A percentile compares a stretch with the other conserved stretches of the same genome.
phyloP scores from a whole-genome alignment of 2,888 invertebrate species.

The Tipula unca region DNA sequence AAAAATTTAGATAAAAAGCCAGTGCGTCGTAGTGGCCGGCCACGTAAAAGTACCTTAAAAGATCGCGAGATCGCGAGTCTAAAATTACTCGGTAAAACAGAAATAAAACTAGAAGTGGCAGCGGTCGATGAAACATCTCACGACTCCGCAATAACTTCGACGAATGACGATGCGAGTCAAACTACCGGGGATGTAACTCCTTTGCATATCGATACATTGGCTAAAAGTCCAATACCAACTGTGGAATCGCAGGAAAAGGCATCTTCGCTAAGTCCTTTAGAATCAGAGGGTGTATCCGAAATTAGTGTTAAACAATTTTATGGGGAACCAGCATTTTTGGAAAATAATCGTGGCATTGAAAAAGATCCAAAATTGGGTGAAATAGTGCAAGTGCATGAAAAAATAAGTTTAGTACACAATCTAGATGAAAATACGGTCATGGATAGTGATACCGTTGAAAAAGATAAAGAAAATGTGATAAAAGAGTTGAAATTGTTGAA shows the following conservation, averaged over 20 bases:
- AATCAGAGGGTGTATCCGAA: constrained; percentile 39
- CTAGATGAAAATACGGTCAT: not conserved
- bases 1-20: constrained; percentile 40
- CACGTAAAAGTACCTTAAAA: constrained; percentile 42
- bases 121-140: not conserved
- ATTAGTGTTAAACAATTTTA: constrained; percentile 43
- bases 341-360: constrained; percentile 42
- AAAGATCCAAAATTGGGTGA: constrained; percentile 42
- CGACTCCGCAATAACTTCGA: not conserved
- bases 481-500: not conserved
- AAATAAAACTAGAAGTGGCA: constrained; percentile 20
- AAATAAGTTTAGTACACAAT: constrained; percentile 19
- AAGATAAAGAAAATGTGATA: not conserved
- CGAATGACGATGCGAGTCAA: not conserved
- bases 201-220: constrained; percentile 23
- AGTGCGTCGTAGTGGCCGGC: constrained; percentile 45
- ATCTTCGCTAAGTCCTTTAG: constrained; percentile 37
- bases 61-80: constrained; percentile 23
- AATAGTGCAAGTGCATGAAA: constrained; percentile 35
- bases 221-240: constrained; percentile 21
- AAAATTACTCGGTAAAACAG: constrained; percentile 19
- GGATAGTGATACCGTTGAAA: constrained; percentile 15
- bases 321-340: constrained; percentile 40
- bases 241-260: constrained; percentile 30
- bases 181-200: not conserved